Base-by-base conservation (phyloP, 1,140 invertebrate genomes). In the Pachypeltis micranthus region DNA sequence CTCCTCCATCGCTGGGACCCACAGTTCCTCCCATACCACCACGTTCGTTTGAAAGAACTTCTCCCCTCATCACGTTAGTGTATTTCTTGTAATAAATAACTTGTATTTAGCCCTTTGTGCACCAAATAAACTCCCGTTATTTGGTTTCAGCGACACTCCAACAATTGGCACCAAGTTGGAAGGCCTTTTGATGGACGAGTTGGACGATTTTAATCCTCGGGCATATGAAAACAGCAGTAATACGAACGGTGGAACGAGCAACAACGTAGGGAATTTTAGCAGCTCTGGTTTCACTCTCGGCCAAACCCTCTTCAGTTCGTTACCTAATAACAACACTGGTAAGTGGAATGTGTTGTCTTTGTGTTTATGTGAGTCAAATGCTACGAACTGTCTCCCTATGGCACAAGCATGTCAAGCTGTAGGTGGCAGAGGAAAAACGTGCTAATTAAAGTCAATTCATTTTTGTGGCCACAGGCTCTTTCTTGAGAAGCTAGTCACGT, bases 141-240 rank as follows among this genome's bases (percentile, higher is more conserved):
- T n/a, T n/a, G 4, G 10, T 59, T 59, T 29, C 29, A 59, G 61
- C 2, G 61, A 44, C 24, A 19, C 56, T 29, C 84, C 86, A 62
- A 76, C 81, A 25, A 83, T 88, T 47, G 88, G 86, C 56, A 85
- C 87, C 3, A 87, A 88, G 75, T 76, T 90, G 61, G 89, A 93
- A 74, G 90, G 88, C 65, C 75, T 93, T 26, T 71, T 92, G 0
- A 78, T 93, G 66, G 87, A 91, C 71, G 87, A 91, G 72, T 85
- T 89, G 44, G 86, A 90, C 68, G 80, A 85, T 73, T 90, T 90
- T 69, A 86, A 90, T 76, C 87, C 87, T 3, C 77, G 87, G 44
- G 86, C 85, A 47, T 83, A 81, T 67, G 86, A 87, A 70, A 79
- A 44, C 44, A 47, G 44, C 58, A 54, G 51, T 16, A 61, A 57